These are phyloP conservation scores for Tupaia tana DNA, from an alignment of 2,113 vertebrate genomes.

Conservation along the genomic window DNA sequence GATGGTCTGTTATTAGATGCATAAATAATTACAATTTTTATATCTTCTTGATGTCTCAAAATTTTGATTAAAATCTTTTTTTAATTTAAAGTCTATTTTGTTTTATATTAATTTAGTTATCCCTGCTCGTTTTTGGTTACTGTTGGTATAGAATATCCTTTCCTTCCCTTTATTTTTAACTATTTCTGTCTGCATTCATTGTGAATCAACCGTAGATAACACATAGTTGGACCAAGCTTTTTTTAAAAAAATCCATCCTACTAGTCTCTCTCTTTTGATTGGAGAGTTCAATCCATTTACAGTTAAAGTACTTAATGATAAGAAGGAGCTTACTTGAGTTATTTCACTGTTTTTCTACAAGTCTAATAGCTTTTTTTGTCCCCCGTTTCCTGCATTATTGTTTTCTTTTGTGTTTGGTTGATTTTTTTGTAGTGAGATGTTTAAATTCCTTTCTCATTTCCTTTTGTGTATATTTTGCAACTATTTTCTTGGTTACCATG, in stretches of 20 bases:
- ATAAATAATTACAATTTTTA: neutral
- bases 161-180: neutral
- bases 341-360: neutral
- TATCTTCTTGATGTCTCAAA: neutral
- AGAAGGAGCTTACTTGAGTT: neutral
- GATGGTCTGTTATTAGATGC: neutral
- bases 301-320: constrained; percentile 3
- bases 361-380: neutral
- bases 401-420: neutral
- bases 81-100: neutral
- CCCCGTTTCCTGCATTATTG: neutral
- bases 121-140: neutral
- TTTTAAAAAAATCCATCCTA: neutral
- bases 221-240: neutral
- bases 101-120: neutral
- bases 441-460: constrained; percentile 2
- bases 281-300: neutral
- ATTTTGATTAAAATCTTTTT: neutral
- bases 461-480: neutral
- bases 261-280: neutral
- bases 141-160: neutral
- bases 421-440: neutral
- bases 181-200: neutral
- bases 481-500: neutral
- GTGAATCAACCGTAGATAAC: neutral